These are phyloP conservation scores for Cheiracanthium punctorium DNA, from an alignment of 2,888 invertebrate species.

Conservation along the genomic window DNA sequence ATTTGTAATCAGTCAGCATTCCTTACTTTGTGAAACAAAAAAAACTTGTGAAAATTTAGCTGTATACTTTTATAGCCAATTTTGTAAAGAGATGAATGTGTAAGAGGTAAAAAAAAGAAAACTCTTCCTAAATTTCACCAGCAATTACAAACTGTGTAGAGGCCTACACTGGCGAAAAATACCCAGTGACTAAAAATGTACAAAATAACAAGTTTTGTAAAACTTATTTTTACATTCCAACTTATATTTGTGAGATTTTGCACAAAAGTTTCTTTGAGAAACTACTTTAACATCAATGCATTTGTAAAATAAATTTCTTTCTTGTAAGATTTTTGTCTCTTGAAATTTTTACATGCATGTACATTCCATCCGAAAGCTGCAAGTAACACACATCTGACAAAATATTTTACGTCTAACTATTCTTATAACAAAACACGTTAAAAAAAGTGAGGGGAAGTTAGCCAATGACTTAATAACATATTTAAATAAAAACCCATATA, in stretches of 20 bases:
- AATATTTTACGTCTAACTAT: no score
- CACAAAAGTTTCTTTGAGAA: conserved; percentile 23
- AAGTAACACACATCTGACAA: no score
- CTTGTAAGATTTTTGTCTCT: neutral
- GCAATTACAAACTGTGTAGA: conserved; percentile 8
- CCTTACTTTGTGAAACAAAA: no score
- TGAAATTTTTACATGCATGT: neutral
- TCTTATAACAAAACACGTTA: no score
- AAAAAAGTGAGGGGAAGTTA: no score
- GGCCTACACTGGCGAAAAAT: neutral
- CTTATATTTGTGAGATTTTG: neutral
- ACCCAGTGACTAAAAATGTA: conserved; percentile 10
- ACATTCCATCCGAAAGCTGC: no score
- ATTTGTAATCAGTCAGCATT: no score
- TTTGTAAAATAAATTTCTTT: conserved; percentile 58
- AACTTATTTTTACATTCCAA: neutral
- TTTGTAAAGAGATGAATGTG: neutral
- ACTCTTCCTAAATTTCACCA: no score
- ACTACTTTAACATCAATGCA: conserved; percentile 29
- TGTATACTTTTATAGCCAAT: neutral
- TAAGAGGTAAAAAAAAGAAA: no score
- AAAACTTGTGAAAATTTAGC: no score
- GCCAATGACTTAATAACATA: no score
- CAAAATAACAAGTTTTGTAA: conserved; percentile 17
- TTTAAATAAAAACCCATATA: no score